Evolutionary conservation across 2,888 invertebrate genomes (phyloP).

Genomic region (Omphaloscelis lunosa): DNA sequence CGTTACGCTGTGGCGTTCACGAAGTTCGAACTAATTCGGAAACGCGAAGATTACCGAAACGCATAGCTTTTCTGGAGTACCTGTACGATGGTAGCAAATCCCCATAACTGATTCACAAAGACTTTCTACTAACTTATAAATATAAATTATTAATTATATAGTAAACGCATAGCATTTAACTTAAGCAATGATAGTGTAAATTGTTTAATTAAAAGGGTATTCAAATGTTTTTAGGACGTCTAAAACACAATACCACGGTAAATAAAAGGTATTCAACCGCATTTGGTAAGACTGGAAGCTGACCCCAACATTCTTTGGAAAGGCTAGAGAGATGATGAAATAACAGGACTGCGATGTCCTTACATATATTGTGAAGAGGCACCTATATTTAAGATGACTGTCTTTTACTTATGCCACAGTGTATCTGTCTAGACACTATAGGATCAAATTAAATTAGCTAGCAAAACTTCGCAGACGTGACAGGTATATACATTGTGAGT

Average conservation of each 20-base stretch:
- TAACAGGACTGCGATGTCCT: slow-evolving; percentile 7
- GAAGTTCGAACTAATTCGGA: not conserved
- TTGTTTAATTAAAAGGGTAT: slow-evolving; percentile 12
- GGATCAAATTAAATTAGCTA: no score
- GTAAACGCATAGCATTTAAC: no score
- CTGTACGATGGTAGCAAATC: not conserved
- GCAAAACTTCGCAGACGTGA: no score
- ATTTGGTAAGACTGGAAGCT: slow-evolving; percentile 24
- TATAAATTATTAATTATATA: not conserved
- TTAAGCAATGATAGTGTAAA: not conserved
- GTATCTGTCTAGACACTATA: no score
- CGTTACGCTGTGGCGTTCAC: not conserved
- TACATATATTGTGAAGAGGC: not conserved
- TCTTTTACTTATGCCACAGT: no score
- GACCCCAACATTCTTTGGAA: slow-evolving; percentile 41
- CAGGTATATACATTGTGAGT: no score
- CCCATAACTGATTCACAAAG: not conserved
- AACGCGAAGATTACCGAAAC: not conserved
- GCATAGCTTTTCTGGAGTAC: not conserved
- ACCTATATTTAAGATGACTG: no score
- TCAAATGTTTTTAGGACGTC: slow-evolving; percentile 32
- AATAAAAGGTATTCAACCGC: not conserved
- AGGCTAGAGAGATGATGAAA: slow-evolving; percentile 37
- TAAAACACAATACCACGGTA: slow-evolving; percentile 25
- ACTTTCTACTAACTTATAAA: not conserved